Evolutionary conservation across 2,888 invertebrate species (phyloP), one percentile per base, ranked within the genome.

Genomic region (Beris chalybata): DNA sequence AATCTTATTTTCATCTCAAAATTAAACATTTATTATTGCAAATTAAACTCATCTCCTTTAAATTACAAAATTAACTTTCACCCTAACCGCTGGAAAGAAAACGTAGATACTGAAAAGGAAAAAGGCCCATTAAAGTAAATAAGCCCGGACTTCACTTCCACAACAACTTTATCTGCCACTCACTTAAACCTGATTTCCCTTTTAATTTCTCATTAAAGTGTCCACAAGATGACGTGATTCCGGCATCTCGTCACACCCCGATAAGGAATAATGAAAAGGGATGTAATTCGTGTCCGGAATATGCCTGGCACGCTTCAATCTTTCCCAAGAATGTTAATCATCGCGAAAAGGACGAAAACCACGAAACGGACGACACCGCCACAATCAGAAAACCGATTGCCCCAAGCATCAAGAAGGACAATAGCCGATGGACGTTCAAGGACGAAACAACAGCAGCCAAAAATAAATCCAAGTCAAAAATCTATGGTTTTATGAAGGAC

Each of bases 401-500:
- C 52, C 5, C 38, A 11, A 61, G 29, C 32, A 38, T 12, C 15
- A 22, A 52, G 7, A 61, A 61, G 38, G 52, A 61, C 31, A 52
- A 38, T 61, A 48, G 61, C 61, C 52, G 61, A 52, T 61, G 61
- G 61, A 61, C 52, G 38, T 52, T 61, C 50, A 61, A 52, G 52
- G 32, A 30, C 47, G 61, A 15, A 71, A 71, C 61, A 73, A 74
- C 69, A 76, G 77, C 58, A 77, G 75, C 31, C 71, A 2, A 61
- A 64, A 38, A 58, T 11, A 70, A 72, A 55, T 74, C 74, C 67
- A 77, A 76, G 29, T 75, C 77, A 54, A 78, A 77, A 70, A 76
- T 79, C 67, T 78, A 78, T 65, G 77, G 77, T 68, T 77, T 76
- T 72, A 78, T 78, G 79, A 76, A 76, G 71, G 77, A 76, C 70